These are phyloP conservation scores for Diacarnus erythraeanus DNA, from an alignment of 37 sponge, comb jelly and placozoan genomes.

Conservation along the genomic window DNA sequence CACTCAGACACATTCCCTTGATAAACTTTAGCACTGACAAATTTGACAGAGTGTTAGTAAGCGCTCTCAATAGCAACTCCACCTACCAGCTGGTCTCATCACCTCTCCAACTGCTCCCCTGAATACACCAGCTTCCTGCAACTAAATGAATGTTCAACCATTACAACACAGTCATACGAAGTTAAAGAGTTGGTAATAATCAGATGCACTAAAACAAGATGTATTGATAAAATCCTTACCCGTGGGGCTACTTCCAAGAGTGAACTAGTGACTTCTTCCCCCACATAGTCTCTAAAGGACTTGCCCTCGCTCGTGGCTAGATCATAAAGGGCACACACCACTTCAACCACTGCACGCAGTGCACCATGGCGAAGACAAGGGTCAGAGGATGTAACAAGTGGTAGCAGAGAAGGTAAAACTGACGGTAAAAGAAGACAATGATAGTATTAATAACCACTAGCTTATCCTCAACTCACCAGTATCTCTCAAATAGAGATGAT, in stretches of 20 bases:
- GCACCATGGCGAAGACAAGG: conserved; percentile 83
- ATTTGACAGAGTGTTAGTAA: neutral
- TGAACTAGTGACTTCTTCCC: neutral
- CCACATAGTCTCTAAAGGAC: conserved; percentile 16
- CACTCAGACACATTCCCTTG: conserved; percentile 66
- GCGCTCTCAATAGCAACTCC: neutral
- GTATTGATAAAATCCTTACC: too few species aligned
- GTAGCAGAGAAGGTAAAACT: conserved; percentile 71
- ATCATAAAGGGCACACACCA: conserved; percentile 43
- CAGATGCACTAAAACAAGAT: too few species aligned
- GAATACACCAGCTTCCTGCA: conserved; percentile 55
- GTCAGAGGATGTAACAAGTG: conserved; percentile 64
- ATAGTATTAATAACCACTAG: too few species aligned
- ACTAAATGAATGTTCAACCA: conserved; percentile 3
- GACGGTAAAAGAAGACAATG: too few species aligned
- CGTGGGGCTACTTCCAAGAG: conserved; percentile 33
- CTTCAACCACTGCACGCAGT: conserved; percentile 72
- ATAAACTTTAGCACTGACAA: conserved; percentile 74
- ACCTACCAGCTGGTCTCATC: conserved; percentile 82
- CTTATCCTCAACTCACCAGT: conserved; percentile 28
- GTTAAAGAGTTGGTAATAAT: too few species aligned
- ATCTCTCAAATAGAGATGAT: conserved; percentile 59
- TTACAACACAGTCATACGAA: too few species aligned
- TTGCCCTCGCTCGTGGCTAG: neutral
- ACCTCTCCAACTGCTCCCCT: conserved; percentile 82